Base-by-base conservation (phyloP, 2,888 invertebrate genomes). In the Lasioglossum villosulum region DNA sequence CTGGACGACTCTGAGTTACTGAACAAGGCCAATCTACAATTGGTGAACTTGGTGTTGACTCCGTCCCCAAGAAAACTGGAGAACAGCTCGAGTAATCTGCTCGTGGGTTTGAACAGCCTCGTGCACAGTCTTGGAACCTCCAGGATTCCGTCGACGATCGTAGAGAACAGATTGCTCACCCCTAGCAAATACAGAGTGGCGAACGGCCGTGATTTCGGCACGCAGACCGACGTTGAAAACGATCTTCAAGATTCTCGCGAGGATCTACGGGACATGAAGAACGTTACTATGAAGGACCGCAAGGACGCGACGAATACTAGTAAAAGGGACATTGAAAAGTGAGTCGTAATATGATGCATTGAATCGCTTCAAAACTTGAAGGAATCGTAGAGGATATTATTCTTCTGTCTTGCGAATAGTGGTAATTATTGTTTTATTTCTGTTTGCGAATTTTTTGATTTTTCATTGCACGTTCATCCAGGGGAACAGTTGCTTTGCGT, bases 271-370 rank as follows among this genome's bases (percentile, higher is more conserved):
- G 90, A 89, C 30, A 86, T 78, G 8, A 96, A 94, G 96, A 96
- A 95, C 95, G 96, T 92, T 95, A 97, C 91, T 96, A 96, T 93
- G 96, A 96, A 94, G 96, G 97, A 82, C 97, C 97, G 19, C 96
- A 98, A 95, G 97, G 98, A 98, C 97, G 97, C 68, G 52, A 88
- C 90, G 27, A 94, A 94, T 82, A 97, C 97, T 2, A 97, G 97
- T 45, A 89, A 89, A 84, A 90, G 92, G 87, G 94, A 94, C 42
- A 88, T 90, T 56, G 94, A 94, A 88, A 94, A 94, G 94, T 95
- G 90, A 92, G 91, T 88, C 84, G 73, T 75, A 84, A 86, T 48
- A 83, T 77, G 75, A 82, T 86, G 83, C 78, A 79, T 88, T 80
- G 70, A 88, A 85, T 86, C 82, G 77, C 78, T 86, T 79, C 39